Base-by-base conservation (phyloP, 1,140 invertebrate genomes). In the Platyscapa corneri region DNA sequence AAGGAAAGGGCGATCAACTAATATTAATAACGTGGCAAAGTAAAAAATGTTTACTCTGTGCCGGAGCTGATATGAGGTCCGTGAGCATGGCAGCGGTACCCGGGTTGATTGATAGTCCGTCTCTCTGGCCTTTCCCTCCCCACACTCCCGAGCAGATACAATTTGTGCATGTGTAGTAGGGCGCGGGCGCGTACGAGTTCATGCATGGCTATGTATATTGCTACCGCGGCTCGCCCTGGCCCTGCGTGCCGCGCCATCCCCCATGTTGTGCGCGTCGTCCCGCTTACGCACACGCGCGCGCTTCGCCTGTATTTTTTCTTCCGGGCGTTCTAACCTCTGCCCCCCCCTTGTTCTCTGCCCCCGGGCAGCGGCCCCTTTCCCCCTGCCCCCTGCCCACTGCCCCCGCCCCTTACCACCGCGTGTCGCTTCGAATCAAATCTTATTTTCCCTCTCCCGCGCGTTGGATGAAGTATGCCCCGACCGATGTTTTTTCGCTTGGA, bases 11-110 rank as follows among this genome's bases (percentile, higher is more conserved):
- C 70, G 77, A 60, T 88, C 89, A 90, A 91, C 89, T 90, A 91
- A 93, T 92, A 92, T 92, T 91, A 91, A 91, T 91, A 93, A 93
- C 92, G 88, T 91, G 90, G 89, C 90, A 90, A 91, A 92, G 89
- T 92, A 90, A 91, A 91, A 91, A 92, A 93, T 93, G 91, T 93
- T 93, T 93, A 93, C 92, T 92, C 90, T 92, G 90, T 92, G 91
- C 91, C 90, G 91, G 87, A 90, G 90, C 90, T 91, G 92, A 93
- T 93, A 93, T 91, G 91, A 93, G 92, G 92, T 91, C 91, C 90
- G 89, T 90, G 90, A 91, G 91, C 90, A 88, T 91, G 90, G 92
- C 91, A 92, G 91, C 91, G 88, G 89, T 91, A 89, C 92, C 90
- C 89, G 88, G 88, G 88, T 90, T 93, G 92, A 93, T 93, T 93